A percentile compares a stretch with the other conserved stretches of the same genome.
These are phyloP conservation scores for Polyommatus icarus DNA, from an alignment of 2,888 invertebrate species.

Conservation along the genomic window DNA sequence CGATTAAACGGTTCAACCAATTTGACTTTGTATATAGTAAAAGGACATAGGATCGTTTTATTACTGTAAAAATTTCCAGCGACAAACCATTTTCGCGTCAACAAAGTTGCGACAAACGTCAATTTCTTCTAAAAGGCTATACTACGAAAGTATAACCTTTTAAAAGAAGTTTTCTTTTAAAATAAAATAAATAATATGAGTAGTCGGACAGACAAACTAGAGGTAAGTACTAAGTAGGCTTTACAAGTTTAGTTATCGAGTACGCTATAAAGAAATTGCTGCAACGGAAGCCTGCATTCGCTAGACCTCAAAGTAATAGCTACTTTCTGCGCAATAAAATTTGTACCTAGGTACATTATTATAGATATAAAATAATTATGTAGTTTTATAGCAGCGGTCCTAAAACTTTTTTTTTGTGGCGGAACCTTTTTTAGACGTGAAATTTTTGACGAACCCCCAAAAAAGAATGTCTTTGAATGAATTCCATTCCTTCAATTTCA, in stretches of 20 bases:
- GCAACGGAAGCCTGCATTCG: neutral
- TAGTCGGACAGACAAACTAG: neutral
- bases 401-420: no score
- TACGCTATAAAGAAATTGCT: neutral
- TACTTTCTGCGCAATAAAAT: neutral
- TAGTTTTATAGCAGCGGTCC: no score
- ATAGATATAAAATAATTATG: no score
- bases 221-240: constrained; percentile 1
- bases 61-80: no score
- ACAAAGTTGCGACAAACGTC: neutral
- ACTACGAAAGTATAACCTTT: neutral
- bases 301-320: neutral
- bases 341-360: no score
- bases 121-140: neutral
- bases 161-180: neutral
- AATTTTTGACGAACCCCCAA: no score
- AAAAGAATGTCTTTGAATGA: no score
- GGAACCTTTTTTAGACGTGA: no score
- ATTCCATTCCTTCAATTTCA: no score
- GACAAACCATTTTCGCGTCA: neutral
- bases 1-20: no score
- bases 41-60: no score
- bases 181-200: neutral
- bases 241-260: constrained; percentile 19
- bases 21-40: no score